Percentiles rank a stretch among this genome's conserved stretches.
These are phyloP conservation scores for Lithodes maja DNA, from an alignment of 2,888 invertebrate genomes.

Conservation along the genomic window DNA sequence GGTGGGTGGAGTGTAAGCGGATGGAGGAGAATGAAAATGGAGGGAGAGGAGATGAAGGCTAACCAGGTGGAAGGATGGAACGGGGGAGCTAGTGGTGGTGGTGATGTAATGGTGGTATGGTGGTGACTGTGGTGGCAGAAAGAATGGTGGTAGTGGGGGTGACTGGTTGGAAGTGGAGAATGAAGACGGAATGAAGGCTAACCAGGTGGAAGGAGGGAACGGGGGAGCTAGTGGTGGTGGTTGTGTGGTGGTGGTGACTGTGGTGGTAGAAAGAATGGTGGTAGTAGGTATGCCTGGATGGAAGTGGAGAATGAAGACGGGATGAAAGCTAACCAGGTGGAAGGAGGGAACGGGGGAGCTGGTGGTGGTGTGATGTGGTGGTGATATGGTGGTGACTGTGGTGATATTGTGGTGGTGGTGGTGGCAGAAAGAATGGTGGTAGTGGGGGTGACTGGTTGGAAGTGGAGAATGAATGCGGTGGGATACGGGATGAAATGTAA, in stretches of 20 bases:
- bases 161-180: neutral
- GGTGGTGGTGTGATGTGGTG: neutral
- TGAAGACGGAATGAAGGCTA: too few relatives aligned
- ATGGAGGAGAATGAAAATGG: too few relatives aligned
- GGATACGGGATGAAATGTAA: too few relatives aligned
- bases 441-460: neutral
- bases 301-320: too few relatives aligned
- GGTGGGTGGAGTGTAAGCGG: too few relatives aligned
- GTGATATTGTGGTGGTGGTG: neutral
- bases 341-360: too few relatives aligned
- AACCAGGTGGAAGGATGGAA: neutral
- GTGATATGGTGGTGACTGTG: neutral
- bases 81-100: neutral
- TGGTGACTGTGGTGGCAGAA: neutral
- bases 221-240: too few relatives aligned
- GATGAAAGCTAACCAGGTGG: too few relatives aligned
- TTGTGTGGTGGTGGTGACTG: too few relatives aligned
- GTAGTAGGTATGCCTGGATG: too few relatives aligned
- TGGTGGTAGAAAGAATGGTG: too few relatives aligned
- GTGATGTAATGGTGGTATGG: neutral
- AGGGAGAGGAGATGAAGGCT: neutral
- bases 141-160: slow-evolving; percentile 1
- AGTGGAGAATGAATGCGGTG: neutral
- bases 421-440: neutral
- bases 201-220: too few relatives aligned